Evolutionary conservation across 2,888 invertebrate genomes (phyloP).

Genomic region (Apeira syringaria): DNA sequence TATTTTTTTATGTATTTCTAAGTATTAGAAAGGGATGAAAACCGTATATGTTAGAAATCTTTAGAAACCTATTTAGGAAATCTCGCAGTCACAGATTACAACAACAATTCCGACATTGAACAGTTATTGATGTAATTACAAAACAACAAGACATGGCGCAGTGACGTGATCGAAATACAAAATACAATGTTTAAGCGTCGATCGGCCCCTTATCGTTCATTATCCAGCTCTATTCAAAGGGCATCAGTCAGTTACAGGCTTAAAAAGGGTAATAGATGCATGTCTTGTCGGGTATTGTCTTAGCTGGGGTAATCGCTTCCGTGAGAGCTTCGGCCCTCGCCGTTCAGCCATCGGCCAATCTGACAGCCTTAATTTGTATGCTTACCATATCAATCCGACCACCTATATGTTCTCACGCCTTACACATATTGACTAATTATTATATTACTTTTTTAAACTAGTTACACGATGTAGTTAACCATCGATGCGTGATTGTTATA

Average conservation of each 20-base stretch:
- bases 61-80: too few relatives aligned
- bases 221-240: slow-evolving; percentile 57
- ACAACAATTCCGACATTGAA: slow-evolving; percentile 22
- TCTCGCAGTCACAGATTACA: too few relatives aligned
- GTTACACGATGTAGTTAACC: slow-evolving; percentile 61
- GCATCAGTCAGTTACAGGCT: slow-evolving; percentile 57
- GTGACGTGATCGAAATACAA: slow-evolving; percentile 32
- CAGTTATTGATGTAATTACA: slow-evolving; percentile 35
- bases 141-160: slow-evolving; percentile 27
- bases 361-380: slow-evolving; percentile 72
- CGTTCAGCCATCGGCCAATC: slow-evolving; percentile 54
- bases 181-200: slow-evolving; percentile 33
- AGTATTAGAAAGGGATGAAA: too few relatives aligned
- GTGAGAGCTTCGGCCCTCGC: slow-evolving; percentile 65
- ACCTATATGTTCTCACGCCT: slow-evolving; percentile 74
- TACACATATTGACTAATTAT: slow-evolving; percentile 68
- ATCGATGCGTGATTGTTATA: slow-evolving; percentile 59
- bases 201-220: slow-evolving; percentile 41
- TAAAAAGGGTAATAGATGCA: slow-evolving; percentile 79
- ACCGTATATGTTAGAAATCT: too few relatives aligned
- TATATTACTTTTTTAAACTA: slow-evolving; percentile 65
- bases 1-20: too few relatives aligned
- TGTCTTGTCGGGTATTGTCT: slow-evolving; percentile 78
- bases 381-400: slow-evolving; percentile 54
- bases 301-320: slow-evolving; percentile 74